Base-by-base conservation (phyloP, 2,797 vertebrate species). In the Acipenser ruthenus region DNA sequence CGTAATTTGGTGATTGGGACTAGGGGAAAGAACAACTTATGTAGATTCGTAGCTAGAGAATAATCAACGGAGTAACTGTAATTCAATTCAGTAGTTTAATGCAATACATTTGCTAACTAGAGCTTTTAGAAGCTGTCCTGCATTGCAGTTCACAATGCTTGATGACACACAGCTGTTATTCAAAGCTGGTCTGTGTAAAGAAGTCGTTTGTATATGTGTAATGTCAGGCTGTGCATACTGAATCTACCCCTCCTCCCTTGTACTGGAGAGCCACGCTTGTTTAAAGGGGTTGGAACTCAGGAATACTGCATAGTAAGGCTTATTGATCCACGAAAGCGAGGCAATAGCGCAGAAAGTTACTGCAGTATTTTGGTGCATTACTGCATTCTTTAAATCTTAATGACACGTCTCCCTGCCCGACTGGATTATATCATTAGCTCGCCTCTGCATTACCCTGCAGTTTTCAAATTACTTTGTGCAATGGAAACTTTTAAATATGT, bases 361-460 rank as follows among this genome's bases (percentile, higher is more conserved):
- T 50, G 53, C 55, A 66, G 58, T 48, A 6, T 66, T 11, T 18
- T 50, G 55, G 47, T 60, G 12, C 48, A 10, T 37, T 6, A 48
- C 23, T 66, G 65, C 55, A 13, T 66, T 66, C 23, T 50, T 47
- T 61, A 60, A 67, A 67, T 51, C 49, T 51, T 37, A 66, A 58
- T 15, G 10, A 61, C 23, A 49, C 15, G 6, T 50, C 48, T 13
- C 10, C 55, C 18, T 11, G 15, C 2, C 23, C 23, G 2, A 37
- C 23, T 37, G 23, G 2, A 4, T 37, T 8, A 8, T n/a, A 47
- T 9, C 23, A 12, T 50, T 48, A 50, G 55, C 50, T 60, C n/a
- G n/a, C 56, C 47, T 10, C 47, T 66, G 55, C 55, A 66, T 60
- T 59, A 60, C 65, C 50, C 65, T 59, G 65, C 12, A 59, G 47